These are phyloP conservation scores for Oophaga sylvatica DNA, from an alignment of 2,797 vertebrate genomes.

Conservation along the genomic window DNA sequence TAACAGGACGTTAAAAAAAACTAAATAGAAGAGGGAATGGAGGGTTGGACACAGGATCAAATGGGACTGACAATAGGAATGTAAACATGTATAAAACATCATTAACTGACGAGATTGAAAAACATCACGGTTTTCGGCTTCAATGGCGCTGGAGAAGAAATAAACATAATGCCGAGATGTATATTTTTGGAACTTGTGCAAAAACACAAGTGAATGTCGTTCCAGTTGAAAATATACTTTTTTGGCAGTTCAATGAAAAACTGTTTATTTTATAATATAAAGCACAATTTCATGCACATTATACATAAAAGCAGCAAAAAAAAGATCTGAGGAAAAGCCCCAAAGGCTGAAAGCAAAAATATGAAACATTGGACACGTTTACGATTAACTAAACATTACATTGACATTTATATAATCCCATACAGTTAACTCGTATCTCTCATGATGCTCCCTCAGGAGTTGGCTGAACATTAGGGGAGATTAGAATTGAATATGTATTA, in stretches of 20 bases:
- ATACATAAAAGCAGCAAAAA: background rate
- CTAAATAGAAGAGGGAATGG: slow-evolving; percentile 69
- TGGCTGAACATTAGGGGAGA: background rate
- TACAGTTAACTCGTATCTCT: background rate
- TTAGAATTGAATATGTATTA: background rate
- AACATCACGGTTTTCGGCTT: slow-evolving; percentile 6
- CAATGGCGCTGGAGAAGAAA: slow-evolving; percentile 23
- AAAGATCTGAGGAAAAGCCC: background rate
- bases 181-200: slow-evolving; percentile 7
- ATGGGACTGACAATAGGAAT: slow-evolving; percentile 70
- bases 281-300: slow-evolving; percentile 17
- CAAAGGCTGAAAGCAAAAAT: background rate
- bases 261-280: slow-evolving; percentile 14
- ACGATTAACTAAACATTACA: background rate
- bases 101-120: slow-evolving; percentile 59
- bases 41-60: slow-evolving; percentile 70
- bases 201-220: slow-evolving; percentile 13
- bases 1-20: slow-evolving; percentile 67
- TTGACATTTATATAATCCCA: background rate
- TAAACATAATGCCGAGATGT: slow-evolving; percentile 40
- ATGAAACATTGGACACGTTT: background rate
- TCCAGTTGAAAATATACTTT: slow-evolving; percentile 14
- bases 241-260: slow-evolving; percentile 26
- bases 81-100: slow-evolving; percentile 66
- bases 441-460: background rate